These are phyloP conservation scores for Subacronicta megacephala DNA, from an alignment of 2,888 invertebrate species.

Conservation along the genomic window DNA sequence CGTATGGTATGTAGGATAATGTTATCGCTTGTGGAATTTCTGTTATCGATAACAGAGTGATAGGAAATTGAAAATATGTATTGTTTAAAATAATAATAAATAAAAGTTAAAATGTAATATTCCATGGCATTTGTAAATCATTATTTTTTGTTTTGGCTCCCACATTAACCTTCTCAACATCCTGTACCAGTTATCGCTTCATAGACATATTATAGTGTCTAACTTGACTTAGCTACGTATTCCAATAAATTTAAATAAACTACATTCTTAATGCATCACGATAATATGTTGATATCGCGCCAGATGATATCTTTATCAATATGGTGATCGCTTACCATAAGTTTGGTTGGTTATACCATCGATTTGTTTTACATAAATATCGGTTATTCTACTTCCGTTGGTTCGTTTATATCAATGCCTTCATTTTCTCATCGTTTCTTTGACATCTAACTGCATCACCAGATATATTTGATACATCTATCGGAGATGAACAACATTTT, in stretches of 20 bases:
- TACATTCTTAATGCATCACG: constrained; percentile 37
- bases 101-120: too few species aligned
- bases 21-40: constrained; percentile 47
- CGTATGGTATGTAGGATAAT: constrained; percentile 28
- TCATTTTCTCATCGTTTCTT: constrained; percentile 51
- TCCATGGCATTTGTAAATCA: background rate
- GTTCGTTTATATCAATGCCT: constrained; percentile 36
- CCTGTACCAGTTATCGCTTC: background rate
- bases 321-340: constrained; percentile 40
- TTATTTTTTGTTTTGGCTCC: background rate
- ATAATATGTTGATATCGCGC: constrained; percentile 46
- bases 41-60: constrained; percentile 34
- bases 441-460: constrained; percentile 37
- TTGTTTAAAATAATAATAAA: too few species aligned
- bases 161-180: constrained; percentile 8
- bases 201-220: background rate
- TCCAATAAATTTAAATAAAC: constrained; percentile 33
- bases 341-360: constrained; percentile 31
- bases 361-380: constrained; percentile 58
- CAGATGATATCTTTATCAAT: constrained; percentile 50
- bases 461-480: constrained; percentile 34
- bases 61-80: constrained; percentile 12
- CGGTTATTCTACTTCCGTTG: constrained; percentile 44
- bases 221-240: constrained; percentile 1
- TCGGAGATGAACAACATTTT: constrained; percentile 55